Percentiles rank a stretch among this genome's conserved stretches.
Evolutionary conservation across 2,113 vertebrate genomes (phyloP).

Genomic region (Gymnogyps californianus): DNA sequence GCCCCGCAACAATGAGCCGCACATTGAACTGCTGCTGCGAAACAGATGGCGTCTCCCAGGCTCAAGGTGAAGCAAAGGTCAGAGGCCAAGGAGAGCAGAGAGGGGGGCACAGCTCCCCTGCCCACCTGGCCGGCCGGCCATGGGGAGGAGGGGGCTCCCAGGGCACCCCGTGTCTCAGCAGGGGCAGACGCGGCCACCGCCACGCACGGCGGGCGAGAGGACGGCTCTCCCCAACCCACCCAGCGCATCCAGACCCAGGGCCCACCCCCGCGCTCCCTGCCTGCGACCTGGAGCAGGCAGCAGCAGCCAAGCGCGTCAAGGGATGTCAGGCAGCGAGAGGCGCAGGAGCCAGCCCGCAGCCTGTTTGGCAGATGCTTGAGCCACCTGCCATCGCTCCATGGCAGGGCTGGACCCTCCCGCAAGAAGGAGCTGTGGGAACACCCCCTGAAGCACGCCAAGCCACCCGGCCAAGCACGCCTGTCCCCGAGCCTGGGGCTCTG

Average conservation of each 20-base stretch:
- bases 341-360: neutral
- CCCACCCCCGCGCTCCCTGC: neutral
- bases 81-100: conserved; percentile 16
- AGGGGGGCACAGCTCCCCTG: neutral
- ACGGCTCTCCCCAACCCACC: neutral
- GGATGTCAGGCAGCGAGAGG: neutral
- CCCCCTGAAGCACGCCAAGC: neutral
- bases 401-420: neutral
- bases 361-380: neutral
- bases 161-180: neutral
- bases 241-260: neutral
- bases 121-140: neutral
- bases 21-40: conserved; percentile 9
- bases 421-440: neutral
- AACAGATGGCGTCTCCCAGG: conserved; percentile 64
- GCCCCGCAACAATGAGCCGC: conserved; percentile 38
- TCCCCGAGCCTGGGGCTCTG: neutral
- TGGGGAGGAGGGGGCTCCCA: neutral
- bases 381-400: neutral
- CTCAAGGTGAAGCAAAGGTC: conserved; percentile 68
- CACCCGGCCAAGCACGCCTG: accelerated
- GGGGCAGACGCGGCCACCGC: neutral
- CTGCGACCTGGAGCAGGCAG: neutral
- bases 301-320: neutral
- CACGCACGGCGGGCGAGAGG: accelerated